Percentiles rank a stretch among this genome's conserved stretches.
Evolutionary conservation across 37 sponge, comb jelly and placozoan genomes (phyloP).

Genomic region (Ephydatia muelleri): DNA sequence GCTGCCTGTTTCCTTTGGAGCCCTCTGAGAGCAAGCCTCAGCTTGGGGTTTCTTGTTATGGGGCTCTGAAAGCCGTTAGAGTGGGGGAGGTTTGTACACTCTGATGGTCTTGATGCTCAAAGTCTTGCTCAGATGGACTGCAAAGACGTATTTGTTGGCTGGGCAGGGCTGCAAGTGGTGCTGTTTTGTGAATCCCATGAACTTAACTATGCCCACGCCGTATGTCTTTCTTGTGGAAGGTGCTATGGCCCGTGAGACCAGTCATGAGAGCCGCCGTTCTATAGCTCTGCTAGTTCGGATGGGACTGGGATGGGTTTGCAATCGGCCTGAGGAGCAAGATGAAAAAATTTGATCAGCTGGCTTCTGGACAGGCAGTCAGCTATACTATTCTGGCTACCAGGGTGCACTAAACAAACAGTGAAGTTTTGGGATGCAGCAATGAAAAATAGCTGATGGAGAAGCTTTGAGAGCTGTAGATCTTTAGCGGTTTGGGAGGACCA

Average conservation of each 20-base stretch:
- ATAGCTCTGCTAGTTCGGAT: too few relatives aligned
- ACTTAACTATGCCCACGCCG: too few relatives aligned
- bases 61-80: background rate
- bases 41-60: background rate
- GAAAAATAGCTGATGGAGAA: slow-evolving; percentile 6
- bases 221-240: too few relatives aligned
- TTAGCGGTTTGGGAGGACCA: background rate
- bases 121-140: slow-evolving; percentile 5
- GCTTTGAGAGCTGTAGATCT: background rate
- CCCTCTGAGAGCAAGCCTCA: slow-evolving; percentile 6
- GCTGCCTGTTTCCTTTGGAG: background rate
- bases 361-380: slow-evolving; percentile 24
- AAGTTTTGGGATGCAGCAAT: slow-evolving; percentile 6
- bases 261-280: too few relatives aligned
- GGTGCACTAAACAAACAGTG: slow-evolving; percentile 15
- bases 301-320: too few relatives aligned
- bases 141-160: background rate
- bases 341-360: slow-evolving; percentile 6
- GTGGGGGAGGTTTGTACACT: slow-evolving; percentile 2
- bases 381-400: slow-evolving; percentile 2
- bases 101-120: slow-evolving; percentile 1
- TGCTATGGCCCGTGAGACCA: too few relatives aligned
- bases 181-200: too few relatives aligned
- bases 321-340: background rate
- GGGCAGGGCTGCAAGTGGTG: too few relatives aligned